A percentile compares a stretch with the other conserved stretches of the same genome.
Conservation (phyloP, 2,888 invertebrate species). For the Drosophila acutilabella region DNA sequence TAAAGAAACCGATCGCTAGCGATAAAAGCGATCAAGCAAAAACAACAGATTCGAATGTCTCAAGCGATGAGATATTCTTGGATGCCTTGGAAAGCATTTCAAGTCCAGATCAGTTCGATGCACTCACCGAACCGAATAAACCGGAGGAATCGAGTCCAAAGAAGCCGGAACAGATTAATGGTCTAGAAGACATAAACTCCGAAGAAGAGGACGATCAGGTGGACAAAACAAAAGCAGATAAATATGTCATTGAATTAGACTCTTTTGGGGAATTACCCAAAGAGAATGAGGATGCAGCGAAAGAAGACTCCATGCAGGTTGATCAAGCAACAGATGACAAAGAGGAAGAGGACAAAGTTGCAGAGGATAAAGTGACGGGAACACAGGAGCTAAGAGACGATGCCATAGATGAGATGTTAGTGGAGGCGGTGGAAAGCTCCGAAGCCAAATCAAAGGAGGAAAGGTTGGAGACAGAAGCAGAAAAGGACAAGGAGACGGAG, state of each 20-base stretch:
- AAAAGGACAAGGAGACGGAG: background rate
- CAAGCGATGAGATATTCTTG: conserved; percentile 58
- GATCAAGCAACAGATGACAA: background rate
- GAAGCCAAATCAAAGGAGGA: conserved; percentile 3
- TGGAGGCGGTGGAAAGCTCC: background rate
- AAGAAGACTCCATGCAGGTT: background rate
- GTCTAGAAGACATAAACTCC: conserved; percentile 55
- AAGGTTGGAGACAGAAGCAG: background rate
- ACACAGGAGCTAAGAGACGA: conserved; percentile 29
- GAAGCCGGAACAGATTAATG: conserved; percentile 15
- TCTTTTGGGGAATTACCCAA: conserved; percentile 47
- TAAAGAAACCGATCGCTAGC: background rate
- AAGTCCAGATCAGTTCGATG: conserved; percentile 64
- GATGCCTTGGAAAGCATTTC: conserved; percentile 68
- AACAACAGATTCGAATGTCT: conserved; percentile 4
- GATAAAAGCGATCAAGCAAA: background rate
- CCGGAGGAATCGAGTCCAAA: background rate
- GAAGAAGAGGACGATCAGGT: conserved; percentile 12
- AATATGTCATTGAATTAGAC: conserved; percentile 57
- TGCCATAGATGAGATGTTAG: conserved; percentile 6
- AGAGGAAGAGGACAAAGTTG: background rate
- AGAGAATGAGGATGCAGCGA: background rate
- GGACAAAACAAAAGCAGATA: background rate
- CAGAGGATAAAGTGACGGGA: background rate
- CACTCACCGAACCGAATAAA: background rate